phyloP scores from a whole-genome alignment of 1,140 invertebrate species.

The Cherax destructor region DNA sequence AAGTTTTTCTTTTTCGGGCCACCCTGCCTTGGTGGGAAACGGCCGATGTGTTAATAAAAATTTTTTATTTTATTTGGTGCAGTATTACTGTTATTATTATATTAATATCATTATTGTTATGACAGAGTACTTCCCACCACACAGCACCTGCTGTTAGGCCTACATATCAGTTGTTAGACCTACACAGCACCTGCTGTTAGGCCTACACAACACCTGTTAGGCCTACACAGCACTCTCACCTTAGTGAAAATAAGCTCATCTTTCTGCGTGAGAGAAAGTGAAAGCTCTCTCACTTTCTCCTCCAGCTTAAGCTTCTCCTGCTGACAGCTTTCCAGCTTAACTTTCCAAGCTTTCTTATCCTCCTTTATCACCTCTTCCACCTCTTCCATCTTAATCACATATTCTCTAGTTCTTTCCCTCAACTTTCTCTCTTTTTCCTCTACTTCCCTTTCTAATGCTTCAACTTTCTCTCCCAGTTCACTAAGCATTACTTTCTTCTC shows the following conservation, averaged over 20 bases:
- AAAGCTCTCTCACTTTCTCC: conserved; percentile 6
- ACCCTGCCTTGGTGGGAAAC: too few species aligned
- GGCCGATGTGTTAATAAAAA: too few species aligned
- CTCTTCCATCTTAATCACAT: conserved; percentile 30
- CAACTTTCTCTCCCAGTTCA: conserved; percentile 44
- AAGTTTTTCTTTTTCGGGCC: too few species aligned
- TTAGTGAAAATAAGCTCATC: conserved; percentile 38
- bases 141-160: too few species aligned
- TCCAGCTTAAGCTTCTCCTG: conserved; percentile 50
- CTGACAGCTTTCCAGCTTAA: conserved; percentile 6
- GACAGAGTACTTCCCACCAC: too few species aligned
- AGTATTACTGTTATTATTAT: too few species aligned
- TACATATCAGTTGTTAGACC: too few species aligned
- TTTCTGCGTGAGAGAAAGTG: background rate
- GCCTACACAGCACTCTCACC: conserved; percentile 6
- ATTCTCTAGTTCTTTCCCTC: conserved; percentile 20
- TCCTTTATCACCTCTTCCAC: background rate
- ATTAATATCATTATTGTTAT: too few species aligned
- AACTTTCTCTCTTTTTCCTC: conserved; percentile 41
- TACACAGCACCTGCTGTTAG: too few species aligned
- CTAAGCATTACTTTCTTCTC: conserved; percentile 40
- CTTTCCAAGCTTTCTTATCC: conserved; percentile 23
- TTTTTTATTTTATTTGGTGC: too few species aligned
- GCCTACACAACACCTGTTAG: too few species aligned
- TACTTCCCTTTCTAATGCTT: conserved; percentile 42